Percentiles rank a stretch among this genome's conserved stretches.
phyloP scores from a whole-genome alignment of 2,888 invertebrate genomes.

The Sialis lutaria region DNA sequence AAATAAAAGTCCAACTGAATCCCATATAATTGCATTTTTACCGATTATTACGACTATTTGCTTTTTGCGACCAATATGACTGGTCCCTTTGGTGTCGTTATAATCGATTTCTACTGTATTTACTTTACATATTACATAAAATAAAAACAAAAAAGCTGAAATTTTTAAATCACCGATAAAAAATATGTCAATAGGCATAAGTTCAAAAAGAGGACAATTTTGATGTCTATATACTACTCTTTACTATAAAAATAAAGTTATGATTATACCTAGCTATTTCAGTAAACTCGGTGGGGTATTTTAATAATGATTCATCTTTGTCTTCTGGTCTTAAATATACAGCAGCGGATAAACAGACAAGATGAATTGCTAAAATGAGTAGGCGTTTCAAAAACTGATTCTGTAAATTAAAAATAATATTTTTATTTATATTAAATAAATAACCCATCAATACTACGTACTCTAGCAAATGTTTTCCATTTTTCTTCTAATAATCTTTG shows the following conservation, averaged over 20 bases:
- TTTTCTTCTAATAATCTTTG: constrained; percentile 93
- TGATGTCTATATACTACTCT: background rate
- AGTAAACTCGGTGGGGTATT: constrained; percentile 32
- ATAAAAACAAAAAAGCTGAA: no score
- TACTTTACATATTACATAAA: no score
- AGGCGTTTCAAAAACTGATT: constrained; percentile 86
- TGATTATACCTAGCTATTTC: constrained; percentile 23
- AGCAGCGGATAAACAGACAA: constrained; percentile 73
- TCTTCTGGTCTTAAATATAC: constrained; percentile 78
- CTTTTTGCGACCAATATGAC: no score
- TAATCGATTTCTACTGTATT: no score
- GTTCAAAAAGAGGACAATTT: no score
- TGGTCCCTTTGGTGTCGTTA: no score
- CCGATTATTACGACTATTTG: no score
- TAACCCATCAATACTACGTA: constrained; percentile 23
- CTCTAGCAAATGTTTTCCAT: constrained; percentile 97
- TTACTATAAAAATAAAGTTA: background rate
- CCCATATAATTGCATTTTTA: no score
- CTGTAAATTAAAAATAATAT: constrained; percentile 28
- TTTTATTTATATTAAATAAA: background rate
- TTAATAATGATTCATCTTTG: constrained; percentile 33
- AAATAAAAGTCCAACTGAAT: no score
- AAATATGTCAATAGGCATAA: no score
- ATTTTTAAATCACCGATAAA: no score
- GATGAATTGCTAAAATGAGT: constrained; percentile 70